Percentiles rank a stretch among this genome's conserved stretches.
Evolutionary conservation across 2,113 vertebrate genomes (phyloP).

Genomic region (Dicrurus megarhynchus): DNA sequence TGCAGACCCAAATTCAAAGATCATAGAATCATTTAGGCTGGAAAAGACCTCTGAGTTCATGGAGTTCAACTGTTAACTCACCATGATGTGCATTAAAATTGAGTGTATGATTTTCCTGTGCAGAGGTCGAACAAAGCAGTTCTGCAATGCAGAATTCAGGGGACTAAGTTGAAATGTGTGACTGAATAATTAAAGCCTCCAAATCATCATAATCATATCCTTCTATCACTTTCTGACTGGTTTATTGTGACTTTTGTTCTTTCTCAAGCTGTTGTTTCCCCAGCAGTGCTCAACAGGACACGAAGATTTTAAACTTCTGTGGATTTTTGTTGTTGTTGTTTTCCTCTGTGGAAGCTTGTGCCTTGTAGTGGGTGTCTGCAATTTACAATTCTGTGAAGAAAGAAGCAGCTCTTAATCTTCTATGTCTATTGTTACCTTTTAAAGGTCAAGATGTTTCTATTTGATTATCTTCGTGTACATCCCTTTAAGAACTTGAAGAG

Average conservation of each 20-base stretch:
- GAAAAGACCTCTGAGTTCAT: not conserved
- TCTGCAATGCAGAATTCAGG: not conserved
- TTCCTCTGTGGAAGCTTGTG: not conserved
- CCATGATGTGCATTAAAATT: not conserved
- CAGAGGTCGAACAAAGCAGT: not conserved
- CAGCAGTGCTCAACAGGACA: not conserved
- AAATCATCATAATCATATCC: rapidly evolving
- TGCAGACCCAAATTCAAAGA: not conserved
- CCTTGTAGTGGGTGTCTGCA: not conserved
- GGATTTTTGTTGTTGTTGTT: not conserved
- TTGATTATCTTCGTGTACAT: not conserved
- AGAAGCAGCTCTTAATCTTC: not conserved
- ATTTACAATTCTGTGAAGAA: not conserved
- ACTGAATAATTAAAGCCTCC: not conserved
- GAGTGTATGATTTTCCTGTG: not conserved
- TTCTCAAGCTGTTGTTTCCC: not conserved
- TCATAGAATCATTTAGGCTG: not conserved
- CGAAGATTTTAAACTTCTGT: not conserved
- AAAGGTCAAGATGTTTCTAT: not conserved
- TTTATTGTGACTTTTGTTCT: not conserved
- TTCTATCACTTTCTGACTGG: not conserved
- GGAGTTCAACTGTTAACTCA: not conserved
- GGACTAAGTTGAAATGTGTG: not conserved
- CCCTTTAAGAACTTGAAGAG: not conserved
- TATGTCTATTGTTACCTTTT: not conserved